Percentiles rank a stretch among this genome's conserved stretches.
These are phyloP conservation scores for Erpornis zantholeuca DNA, from an alignment of 2,113 vertebrate genomes.

Conservation along the genomic window DNA sequence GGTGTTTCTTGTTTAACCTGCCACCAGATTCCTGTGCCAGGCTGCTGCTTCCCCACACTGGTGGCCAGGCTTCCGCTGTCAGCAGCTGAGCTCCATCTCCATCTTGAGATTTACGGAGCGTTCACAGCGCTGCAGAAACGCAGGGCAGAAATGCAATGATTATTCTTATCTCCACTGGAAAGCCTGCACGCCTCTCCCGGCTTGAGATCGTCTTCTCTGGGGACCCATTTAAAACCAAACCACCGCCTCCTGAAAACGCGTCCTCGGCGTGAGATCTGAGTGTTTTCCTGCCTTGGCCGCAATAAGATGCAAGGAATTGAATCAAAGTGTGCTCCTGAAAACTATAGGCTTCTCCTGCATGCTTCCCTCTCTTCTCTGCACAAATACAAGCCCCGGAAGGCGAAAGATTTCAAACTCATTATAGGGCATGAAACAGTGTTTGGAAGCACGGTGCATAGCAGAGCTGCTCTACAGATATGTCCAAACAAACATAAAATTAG, in stretches of 20 bases:
- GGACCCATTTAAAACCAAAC: constrained; percentile 4
- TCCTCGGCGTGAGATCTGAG: not conserved
- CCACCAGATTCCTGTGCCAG: not conserved
- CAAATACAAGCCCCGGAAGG: not conserved
- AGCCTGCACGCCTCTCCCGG: not conserved
- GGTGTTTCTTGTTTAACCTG: not conserved
- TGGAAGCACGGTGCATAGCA: not conserved
- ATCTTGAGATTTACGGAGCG: not conserved
- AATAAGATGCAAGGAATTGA: constrained; percentile 11
- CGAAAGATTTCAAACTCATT: constrained; percentile 40
- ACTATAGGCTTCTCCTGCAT: not conserved
- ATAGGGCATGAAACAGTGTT: not conserved
- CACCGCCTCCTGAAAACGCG: not conserved
- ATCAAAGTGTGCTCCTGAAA: not conserved
- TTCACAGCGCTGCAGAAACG: not conserved
- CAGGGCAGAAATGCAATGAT: constrained; percentile 12
- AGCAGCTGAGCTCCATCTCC: not conserved
- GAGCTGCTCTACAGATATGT: not conserved
- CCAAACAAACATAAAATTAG: constrained; percentile 53
- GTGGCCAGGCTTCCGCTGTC: not conserved
- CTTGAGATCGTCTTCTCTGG: constrained; percentile 10
- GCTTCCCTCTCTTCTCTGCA: not conserved
- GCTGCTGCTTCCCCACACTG: not conserved
- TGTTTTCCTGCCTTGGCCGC: not conserved
- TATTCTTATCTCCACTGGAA: constrained; percentile 15